Percentiles rank a stretch among this genome's conserved stretches.
Evolutionary conservation across 2,113 vertebrate genomes (phyloP).

Genomic region (Oceanites oceanicus): DNA sequence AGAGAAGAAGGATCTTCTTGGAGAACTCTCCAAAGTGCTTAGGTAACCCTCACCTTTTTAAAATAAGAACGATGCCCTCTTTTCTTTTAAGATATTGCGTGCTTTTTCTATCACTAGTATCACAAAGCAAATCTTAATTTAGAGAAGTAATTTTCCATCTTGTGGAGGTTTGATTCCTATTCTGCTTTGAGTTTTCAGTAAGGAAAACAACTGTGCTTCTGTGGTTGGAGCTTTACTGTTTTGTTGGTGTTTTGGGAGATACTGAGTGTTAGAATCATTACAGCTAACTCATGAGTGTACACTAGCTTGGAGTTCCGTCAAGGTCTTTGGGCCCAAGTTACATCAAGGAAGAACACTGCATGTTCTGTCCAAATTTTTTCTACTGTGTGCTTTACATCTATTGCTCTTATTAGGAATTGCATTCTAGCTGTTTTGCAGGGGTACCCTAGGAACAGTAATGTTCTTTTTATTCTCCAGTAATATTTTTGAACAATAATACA

Average conservation of each 20-base stretch:
- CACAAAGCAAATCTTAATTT: not conserved
- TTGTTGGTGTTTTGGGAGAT: not conserved
- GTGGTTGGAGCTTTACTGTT: not conserved
- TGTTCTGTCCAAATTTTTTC: not conserved
- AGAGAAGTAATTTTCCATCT: not conserved
- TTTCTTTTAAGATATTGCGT: not conserved
- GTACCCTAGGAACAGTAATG: not conserved
- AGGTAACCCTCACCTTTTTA: conserved; percentile 77
- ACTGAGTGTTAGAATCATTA: not conserved
- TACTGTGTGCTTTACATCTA: not conserved
- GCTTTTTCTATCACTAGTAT: not conserved
- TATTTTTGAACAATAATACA: not conserved
- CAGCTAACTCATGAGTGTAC: not conserved
- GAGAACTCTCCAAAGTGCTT: conserved; percentile 95
- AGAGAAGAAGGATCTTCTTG: conserved; percentile 97
- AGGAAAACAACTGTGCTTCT: not conserved
- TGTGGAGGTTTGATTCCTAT: not conserved
- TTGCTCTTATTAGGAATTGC: not conserved
- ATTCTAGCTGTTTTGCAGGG: not conserved
- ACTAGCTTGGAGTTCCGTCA: not conserved
- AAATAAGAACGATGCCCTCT: not conserved
- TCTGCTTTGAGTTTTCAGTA: not conserved
- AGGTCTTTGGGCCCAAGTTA: not conserved
- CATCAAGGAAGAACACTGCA: not conserved
- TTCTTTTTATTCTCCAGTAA: not conserved